Evolutionary conservation across 1,140 invertebrate genomes (phyloP), one percentile per base, ranked within the genome.

Genomic region (Tribolium castaneum): DNA sequence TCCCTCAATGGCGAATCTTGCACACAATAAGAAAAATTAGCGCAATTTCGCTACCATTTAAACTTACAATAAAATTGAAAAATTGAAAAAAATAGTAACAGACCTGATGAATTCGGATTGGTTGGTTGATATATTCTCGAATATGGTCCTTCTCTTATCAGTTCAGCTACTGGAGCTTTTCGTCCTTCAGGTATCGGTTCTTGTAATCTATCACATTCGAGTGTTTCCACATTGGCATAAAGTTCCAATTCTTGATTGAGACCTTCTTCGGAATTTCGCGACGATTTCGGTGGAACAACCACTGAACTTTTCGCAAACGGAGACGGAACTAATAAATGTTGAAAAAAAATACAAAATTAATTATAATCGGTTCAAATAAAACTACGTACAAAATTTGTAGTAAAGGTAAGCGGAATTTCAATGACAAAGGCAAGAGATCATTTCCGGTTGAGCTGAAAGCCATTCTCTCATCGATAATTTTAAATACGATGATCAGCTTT

Each of bases 111-210:
- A 82, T 89, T 87, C 86, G 88, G 87, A 81, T 88, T 87, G 79
- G 84, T 94, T 94, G 14, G 94, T 95, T 87, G 95, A 94, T n/a
- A 94, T 95, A 84, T 95, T 93, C 50, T 95, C 93, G 80, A 92
- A 94, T 56, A 94, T 90, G 19, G 90, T 92, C 10, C 89, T 90
- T 66, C 59, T 76, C 92, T 88, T 19, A 93, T 87, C 12, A 94
- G 86, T 83, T 95, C 94, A 19, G 94, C 93, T 62, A 95, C 87
- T 14, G 94, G 94, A 39, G 94, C 94, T 81, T 93, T 88, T 84
- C 95, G 94, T 34, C 94, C 94, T 89, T 95, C 94, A 10, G 94
- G 94, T 62, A 93, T 94, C 87, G 84, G 22, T 79, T 70, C 70
- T 25, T 50, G 13, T 72, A 76, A 59, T 59, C 54, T 56, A 75